Evolutionary conservation across 2,797 vertebrate genomes (phyloP).

Genomic region (Syndactyla subalaris): DNA sequence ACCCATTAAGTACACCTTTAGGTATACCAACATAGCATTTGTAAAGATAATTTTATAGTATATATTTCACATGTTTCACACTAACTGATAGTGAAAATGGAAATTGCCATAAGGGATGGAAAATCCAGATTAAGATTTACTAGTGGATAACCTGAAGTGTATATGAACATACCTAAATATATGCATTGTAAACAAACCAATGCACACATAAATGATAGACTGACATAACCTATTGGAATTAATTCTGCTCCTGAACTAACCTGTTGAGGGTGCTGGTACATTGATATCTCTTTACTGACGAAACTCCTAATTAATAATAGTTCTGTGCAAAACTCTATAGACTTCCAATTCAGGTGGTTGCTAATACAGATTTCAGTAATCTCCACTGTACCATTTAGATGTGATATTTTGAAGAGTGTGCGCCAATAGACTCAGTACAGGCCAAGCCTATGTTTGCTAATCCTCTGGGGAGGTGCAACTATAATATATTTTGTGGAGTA

Average conservation of each 20-base stretch:
- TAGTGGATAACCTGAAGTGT: neutral
- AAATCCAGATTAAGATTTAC: neutral
- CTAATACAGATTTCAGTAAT: neutral
- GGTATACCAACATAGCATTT: accelerated
- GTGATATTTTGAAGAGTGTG: neutral
- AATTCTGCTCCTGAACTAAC: neutral
- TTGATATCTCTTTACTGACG: neutral
- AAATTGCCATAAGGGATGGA: neutral
- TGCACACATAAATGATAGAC: neutral
- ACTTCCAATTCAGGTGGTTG: neutral
- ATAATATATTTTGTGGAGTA: neutral
- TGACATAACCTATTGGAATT: neutral
- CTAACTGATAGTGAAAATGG: neutral
- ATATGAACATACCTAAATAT: neutral
- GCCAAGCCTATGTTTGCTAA: neutral
- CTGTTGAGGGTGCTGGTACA: accelerated
- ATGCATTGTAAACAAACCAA: neutral
- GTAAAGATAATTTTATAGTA: neutral
- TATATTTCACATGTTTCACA: accelerated
- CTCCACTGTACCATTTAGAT: neutral
- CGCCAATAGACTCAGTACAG: neutral
- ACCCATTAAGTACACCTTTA: neutral
- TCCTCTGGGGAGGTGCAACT: neutral
- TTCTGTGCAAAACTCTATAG: neutral
- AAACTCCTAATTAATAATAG: neutral